Evolutionary conservation across 2,797 vertebrate genomes (phyloP).

Genomic region (Clarias platycephalus): DNA sequence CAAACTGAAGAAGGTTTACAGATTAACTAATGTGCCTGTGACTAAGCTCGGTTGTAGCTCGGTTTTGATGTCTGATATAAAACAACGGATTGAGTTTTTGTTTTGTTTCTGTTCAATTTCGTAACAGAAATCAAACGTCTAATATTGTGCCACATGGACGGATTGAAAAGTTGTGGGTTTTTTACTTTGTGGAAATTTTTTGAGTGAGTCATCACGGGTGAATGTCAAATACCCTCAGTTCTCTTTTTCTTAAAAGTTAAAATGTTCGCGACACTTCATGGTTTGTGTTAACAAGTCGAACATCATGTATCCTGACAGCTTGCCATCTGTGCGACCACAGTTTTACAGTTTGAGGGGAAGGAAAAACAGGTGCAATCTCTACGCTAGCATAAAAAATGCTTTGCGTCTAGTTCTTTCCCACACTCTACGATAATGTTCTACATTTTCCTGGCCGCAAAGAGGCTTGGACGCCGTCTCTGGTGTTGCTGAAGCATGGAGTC

Average conservation of each 20-base stretch:
- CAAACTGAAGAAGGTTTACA: not conserved
- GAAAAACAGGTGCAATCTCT: slow-evolving; percentile 43
- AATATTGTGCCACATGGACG: not conserved
- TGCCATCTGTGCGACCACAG: slow-evolving; percentile 16
- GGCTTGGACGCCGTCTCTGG: slow-evolving; percentile 40
- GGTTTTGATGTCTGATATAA: not conserved
- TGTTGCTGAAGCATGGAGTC: slow-evolving; percentile 39
- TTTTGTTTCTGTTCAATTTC: not conserved
- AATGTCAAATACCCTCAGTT: not conserved
- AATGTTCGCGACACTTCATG: not conserved
- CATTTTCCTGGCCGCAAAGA: slow-evolving; percentile 39
- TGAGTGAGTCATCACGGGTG: slow-evolving; percentile 27
- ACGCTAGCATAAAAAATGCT: slow-evolving; percentile 10
- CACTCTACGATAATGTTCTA: slow-evolving; percentile 35
- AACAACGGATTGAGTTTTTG: not conserved
- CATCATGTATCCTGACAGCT: slow-evolving; percentile 1
- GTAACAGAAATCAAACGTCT: not conserved
- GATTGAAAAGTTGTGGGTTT: not conserved
- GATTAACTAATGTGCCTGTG: not conserved
- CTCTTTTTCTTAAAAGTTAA: not conserved
- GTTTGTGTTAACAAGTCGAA: not conserved
- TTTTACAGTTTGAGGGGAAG: slow-evolving; percentile 14
- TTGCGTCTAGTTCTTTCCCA: slow-evolving; percentile 23
- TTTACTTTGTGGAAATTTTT: slow-evolving; percentile 1
- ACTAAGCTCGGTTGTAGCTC: not conserved